These are phyloP conservation scores for Columba janthina DNA, from an alignment of 2,113 vertebrate genomes.

Conservation along the genomic window DNA sequence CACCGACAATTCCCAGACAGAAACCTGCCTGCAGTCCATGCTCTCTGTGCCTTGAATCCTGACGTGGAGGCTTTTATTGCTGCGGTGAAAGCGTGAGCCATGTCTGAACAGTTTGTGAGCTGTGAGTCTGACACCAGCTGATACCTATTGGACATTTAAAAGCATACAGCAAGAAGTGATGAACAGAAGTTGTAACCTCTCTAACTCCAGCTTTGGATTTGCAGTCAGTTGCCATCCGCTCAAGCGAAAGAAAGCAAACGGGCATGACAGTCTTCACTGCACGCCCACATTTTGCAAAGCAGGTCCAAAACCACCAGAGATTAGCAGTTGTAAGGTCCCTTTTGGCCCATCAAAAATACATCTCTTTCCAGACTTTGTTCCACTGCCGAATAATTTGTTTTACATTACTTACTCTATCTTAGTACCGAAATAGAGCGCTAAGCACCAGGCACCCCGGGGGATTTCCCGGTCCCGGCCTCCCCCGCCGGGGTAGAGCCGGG, in stretches of 20 bases:
- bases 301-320: background rate
- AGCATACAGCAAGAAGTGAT: background rate
- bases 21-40: fast-evolving
- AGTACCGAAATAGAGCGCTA: fast-evolving
- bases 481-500: background rate
- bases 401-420: fast-evolving
- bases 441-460: background rate
- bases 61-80: fast-evolving
- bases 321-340: background rate
- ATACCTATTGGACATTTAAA: fast-evolving
- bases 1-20: background rate
- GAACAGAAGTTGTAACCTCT: background rate
- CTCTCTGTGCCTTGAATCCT: background rate
- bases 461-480: background rate
- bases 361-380: background rate
- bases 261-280: background rate
- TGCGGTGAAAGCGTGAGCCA: background rate
- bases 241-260: background rate
- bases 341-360: fast-evolving
- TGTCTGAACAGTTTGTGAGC: background rate
- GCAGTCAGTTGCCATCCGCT: background rate
- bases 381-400: background rate
- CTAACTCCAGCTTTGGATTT: background rate
- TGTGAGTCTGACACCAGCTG: background rate
- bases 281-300: background rate